phyloP scores from a whole-genome alignment of 2,888 invertebrate genomes.

The Smittia aterrima region DNA sequence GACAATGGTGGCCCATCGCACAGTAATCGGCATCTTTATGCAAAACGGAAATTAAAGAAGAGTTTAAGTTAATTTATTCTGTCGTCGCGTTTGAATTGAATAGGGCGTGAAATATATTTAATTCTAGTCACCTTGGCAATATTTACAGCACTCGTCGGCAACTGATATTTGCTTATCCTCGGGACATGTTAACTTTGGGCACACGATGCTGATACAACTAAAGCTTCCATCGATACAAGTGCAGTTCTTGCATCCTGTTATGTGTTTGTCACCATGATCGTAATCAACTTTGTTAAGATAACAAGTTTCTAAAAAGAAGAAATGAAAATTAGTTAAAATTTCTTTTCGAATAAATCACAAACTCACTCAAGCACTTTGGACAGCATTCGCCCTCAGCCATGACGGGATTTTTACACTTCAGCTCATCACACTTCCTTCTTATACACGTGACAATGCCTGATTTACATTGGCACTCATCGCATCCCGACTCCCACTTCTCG shows the following conservation, averaged over 20 bases:
- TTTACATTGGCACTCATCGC: slow-evolving; percentile 87
- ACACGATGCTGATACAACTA: slow-evolving; percentile 72
- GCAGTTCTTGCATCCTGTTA: slow-evolving; percentile 77
- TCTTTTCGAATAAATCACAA: too few relatives aligned
- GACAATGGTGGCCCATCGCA: slow-evolving; percentile 83
- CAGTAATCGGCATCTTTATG: slow-evolving; percentile 66
- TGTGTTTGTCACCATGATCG: slow-evolving; percentile 75
- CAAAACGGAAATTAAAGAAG: slow-evolving; percentile 22
- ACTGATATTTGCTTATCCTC: slow-evolving; percentile 74
- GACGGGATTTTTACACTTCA: slow-evolving; percentile 78
- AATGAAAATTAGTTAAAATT: slow-evolving; percentile 48
- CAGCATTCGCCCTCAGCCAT: slow-evolving; percentile 78
- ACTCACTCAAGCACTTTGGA: slow-evolving; percentile 82
- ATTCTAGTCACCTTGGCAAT: slow-evolving; percentile 69
- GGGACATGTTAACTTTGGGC: slow-evolving; percentile 76
- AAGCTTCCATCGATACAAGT: slow-evolving; percentile 79
- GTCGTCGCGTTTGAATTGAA: too few relatives aligned
- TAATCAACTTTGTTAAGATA: slow-evolving; percentile 65
- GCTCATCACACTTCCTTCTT: slow-evolving; percentile 74
- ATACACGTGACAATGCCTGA: slow-evolving; percentile 83
- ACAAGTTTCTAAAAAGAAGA: slow-evolving; percentile 71
- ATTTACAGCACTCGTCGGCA: slow-evolving; percentile 85
- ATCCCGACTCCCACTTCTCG: slow-evolving; percentile 79
- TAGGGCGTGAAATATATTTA: too few relatives aligned
- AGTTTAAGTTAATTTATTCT: too few relatives aligned